These are phyloP conservation scores for Isichthys henryi DNA, from an alignment of 2,113 vertebrate species.

Conservation along the genomic window DNA sequence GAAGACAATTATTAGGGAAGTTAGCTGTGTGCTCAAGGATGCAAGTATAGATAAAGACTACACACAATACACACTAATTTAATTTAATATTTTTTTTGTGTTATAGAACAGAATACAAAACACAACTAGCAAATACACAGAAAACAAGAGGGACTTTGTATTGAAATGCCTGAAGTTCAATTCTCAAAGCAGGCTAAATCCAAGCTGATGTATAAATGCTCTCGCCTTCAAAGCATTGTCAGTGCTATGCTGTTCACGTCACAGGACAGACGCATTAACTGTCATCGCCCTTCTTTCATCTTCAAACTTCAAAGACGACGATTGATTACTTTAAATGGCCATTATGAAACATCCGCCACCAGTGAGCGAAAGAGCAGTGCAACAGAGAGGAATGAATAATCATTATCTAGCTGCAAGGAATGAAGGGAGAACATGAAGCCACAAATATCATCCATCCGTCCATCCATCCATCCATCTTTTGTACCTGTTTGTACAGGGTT, in stretches of 20 bases:
- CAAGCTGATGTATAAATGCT: constrained; percentile 49
- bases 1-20: neutral
- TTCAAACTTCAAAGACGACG: constrained; percentile 62
- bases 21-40: neutral
- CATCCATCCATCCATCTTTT: neutral
- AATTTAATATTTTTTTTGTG: neutral
- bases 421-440: neutral
- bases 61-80: neutral
- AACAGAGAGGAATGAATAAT: constrained; percentile 51
- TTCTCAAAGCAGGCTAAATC: constrained; percentile 51
- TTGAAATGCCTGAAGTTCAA: neutral
- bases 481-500: neutral
- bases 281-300: constrained; percentile 68
- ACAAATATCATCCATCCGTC: neutral
- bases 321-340: constrained; percentile 73
- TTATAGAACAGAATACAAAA: constrained; percentile 50
- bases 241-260: constrained; percentile 63
- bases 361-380: constrained; percentile 49
- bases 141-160: neutral
- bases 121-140: constrained; percentile 28
- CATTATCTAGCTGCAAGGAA: constrained; percentile 34
- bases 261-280: constrained; percentile 60
- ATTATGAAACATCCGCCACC: constrained; percentile 64
- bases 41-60: neutral
- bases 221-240: constrained; percentile 55